Evolutionary conservation across 2,113 vertebrate species (phyloP).

Genomic region (Ancistrus triradiatus): DNA sequence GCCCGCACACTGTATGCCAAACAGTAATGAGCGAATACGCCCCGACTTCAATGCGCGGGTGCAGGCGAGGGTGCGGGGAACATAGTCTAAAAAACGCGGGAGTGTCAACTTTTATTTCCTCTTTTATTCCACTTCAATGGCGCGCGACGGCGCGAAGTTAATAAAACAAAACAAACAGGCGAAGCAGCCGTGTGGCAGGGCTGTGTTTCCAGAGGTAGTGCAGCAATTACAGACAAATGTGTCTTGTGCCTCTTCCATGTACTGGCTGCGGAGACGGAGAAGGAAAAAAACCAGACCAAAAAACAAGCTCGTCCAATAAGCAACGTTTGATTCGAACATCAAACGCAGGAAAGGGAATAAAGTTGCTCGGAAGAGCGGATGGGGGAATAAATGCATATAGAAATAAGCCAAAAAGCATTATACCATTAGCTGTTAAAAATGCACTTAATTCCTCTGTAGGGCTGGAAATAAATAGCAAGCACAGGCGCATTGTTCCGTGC

Average conservation of each 20-base stretch:
- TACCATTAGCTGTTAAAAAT: slow-evolving; percentile 72
- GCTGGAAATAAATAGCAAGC: slow-evolving; percentile 68
- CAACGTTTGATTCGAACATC: slow-evolving; percentile 68
- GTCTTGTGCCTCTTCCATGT: slow-evolving; percentile 42
- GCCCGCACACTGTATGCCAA: slow-evolving; percentile 37
- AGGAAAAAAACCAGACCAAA: slow-evolving; percentile 17
- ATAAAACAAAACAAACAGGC: slow-evolving; percentile 67
- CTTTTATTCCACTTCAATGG: slow-evolving; percentile 74
- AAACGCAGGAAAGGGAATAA: slow-evolving; percentile 54
- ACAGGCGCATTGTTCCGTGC: slow-evolving; percentile 62
- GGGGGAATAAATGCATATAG: slow-evolving; percentile 48
- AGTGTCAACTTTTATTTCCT: slow-evolving; percentile 74
- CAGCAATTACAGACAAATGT: slow-evolving; percentile 72
- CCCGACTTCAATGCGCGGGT: slow-evolving; percentile 45
- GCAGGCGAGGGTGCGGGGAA: slow-evolving; percentile 40
- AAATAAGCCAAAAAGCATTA: slow-evolving; percentile 65
- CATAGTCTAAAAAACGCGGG: slow-evolving; percentile 52
- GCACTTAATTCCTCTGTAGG: slow-evolving; percentile 71
- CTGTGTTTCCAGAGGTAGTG: slow-evolving; percentile 60
- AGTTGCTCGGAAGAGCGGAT: slow-evolving; percentile 44
- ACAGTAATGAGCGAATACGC: slow-evolving; percentile 53
- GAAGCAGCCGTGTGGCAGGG: slow-evolving; percentile 38
- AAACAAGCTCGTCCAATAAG: slow-evolving; percentile 64
- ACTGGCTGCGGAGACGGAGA: slow-evolving; percentile 25
- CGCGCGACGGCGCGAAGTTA: slow-evolving; percentile 57